These are phyloP conservation scores for Drosophila setosimentum DNA, from an alignment of 2,888 invertebrate genomes.

Conservation along the genomic window DNA sequence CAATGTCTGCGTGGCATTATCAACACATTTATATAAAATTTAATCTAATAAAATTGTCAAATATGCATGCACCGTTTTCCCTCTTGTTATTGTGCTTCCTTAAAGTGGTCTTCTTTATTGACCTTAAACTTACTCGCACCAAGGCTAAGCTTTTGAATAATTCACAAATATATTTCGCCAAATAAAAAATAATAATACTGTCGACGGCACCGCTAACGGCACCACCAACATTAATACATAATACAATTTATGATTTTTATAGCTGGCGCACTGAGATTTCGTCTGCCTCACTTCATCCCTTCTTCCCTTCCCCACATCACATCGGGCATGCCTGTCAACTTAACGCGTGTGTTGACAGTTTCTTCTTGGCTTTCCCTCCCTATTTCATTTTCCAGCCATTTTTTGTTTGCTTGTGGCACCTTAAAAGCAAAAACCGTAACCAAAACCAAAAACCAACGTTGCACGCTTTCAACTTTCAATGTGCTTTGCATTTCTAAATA, in stretches of 20 bases:
- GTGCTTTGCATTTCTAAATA: slow-evolving; percentile 82
- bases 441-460: slow-evolving; percentile 54
- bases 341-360: slow-evolving; percentile 68
- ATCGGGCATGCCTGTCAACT: slow-evolving; percentile 63
- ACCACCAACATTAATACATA: slow-evolving; percentile 55
- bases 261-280: slow-evolving; percentile 65
- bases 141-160: slow-evolving; percentile 59
- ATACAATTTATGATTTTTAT: slow-evolving; percentile 77
- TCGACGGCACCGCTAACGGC: slow-evolving; percentile 30
- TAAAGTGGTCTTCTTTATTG: slow-evolving; percentile 50
- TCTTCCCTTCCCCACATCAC: not conserved
- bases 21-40: slow-evolving; percentile 75
- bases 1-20: slow-evolving; percentile 71
- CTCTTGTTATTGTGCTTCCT: not conserved
- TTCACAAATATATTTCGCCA: slow-evolving; percentile 47
- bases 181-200: slow-evolving; percentile 20
- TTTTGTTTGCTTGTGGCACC: slow-evolving; percentile 60
- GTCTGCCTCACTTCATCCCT: slow-evolving; percentile 6
- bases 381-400: slow-evolving; percentile 8
- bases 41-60: slow-evolving; percentile 72
- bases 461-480: slow-evolving; percentile 75
- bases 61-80: slow-evolving; percentile 51
- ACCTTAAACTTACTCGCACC: slow-evolving; percentile 52
- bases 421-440: slow-evolving; percentile 65
- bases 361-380: slow-evolving; percentile 16